Base-by-base conservation (phyloP, 1,140 invertebrate species). In the Pomacea maculata region DNA sequence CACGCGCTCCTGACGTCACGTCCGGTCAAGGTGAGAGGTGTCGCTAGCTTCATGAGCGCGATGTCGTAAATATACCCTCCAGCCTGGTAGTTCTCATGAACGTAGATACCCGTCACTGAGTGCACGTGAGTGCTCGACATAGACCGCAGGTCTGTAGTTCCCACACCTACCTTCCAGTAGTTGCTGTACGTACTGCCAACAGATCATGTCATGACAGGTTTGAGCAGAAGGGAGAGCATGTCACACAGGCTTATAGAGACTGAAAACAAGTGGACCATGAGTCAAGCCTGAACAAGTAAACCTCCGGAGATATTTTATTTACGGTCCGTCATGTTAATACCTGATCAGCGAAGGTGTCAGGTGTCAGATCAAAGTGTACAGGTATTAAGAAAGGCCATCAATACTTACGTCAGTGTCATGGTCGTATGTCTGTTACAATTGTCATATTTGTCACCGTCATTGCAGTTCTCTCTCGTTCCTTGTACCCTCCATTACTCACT, bases 41-140 rank as follows among this genome's bases (percentile, higher is more conserved):
- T 85, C 55, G 83, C 82, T 17, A 88, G 80, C 74, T 86, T 86
- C 45, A 88, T 73, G 21, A 87, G 68, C 29, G 86, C 87, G 65
- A 88, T 86, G 77, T 87, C 87, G 77, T 87, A 83, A 12, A 61
- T 25, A 78, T 85, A 84, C 45, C 71, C 82, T 17, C 55, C 67
- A 10, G 81, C 64, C 52, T 81, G 79, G 82, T 84, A 88, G 14
- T 64, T 57, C 45, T 73, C 74, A 78, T 88, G 86, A 29, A 79
- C 67, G 21, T 83, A 83, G 8, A 88, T 74, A 61, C 73, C 80
- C 9, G 77, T 64, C 7, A 82, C 81, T 67, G 72, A 70, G 21
- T 83, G 78, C 12, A 87, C 77, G 34, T 87, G 86, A 57, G 72
- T 83, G 57, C 71, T 71, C 57, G 83, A 84, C 5, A 86, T 68